Base-by-base conservation (phyloP, 2,797 vertebrate genomes). In the Spea hammondii region DNA sequence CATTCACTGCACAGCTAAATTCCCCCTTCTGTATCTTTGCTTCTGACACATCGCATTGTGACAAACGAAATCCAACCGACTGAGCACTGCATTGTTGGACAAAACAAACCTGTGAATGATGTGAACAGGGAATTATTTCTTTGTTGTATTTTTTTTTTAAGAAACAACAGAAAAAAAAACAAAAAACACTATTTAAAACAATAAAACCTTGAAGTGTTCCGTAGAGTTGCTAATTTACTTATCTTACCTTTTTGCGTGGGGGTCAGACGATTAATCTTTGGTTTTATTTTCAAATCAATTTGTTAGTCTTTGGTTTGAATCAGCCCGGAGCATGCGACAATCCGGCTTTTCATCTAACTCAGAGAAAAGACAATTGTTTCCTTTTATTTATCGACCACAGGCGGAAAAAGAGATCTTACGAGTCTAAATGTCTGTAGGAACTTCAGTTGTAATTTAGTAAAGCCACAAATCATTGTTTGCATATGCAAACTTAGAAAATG, bases 121-220 rank as follows among this genome's bases (percentile, higher is more conserved):
- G 55, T 8, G 47, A 65, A 48, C 6, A 8, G 83, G 84, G 84
- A 84, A 88, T 85, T 85, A 79, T 87, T 90, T 89, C 87, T 88
- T 59, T 59, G n/a, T 11, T 32, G 32, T 32, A 32, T 32, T 32
- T 32, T 32, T 32, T 17, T 83, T 87, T 86, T 85, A 88, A 84
- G 83, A n/a, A 62, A 62, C 78, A 84, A 45, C 49, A 82, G 86
- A 17, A 64, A 54, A 55, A 74, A 74, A 17, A 64, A 54, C 51
- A 74, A 74, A 17, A 69, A 59, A 57, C 74, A 77, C 85, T 84
- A 48, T 67, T 50, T n/a, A 77, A 49, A 68, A 65, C 68, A 45
- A 55, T 32, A 68, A 77, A 70, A 8, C 14, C 13, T 73, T 53
- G 13, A 51, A 14, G 5, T 1, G 10, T 13, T 60, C 12, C 53